Evolutionary conservation across 1,140 invertebrate genomes (phyloP).

Genomic region (Microplitis mediator): DNA sequence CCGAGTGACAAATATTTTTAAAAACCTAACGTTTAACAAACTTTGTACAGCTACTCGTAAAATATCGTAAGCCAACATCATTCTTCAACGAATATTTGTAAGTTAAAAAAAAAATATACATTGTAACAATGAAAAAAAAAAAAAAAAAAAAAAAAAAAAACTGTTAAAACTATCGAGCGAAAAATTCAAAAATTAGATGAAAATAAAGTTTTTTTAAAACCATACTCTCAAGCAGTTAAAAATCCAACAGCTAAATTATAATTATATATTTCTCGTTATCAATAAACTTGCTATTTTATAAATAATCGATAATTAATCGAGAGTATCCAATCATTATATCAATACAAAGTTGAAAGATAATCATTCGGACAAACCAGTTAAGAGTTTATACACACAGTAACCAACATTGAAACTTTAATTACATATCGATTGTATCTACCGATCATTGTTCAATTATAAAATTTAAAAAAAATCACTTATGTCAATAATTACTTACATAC

Average conservation of each 20-base stretch:
- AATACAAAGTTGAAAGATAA: neutral
- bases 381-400: neutral
- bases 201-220: too few relatives aligned
- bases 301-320: conserved; percentile 27
- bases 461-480: neutral
- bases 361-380: conserved; percentile 5
- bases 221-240: neutral
- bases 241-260: too few relatives aligned
- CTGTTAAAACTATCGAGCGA: too few relatives aligned
- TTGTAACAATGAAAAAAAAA: too few relatives aligned
- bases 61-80: too few relatives aligned
- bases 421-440: conserved; percentile 12
- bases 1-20: too few relatives aligned
- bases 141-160: too few relatives aligned
- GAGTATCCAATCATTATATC: conserved; percentile 19
- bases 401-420: conserved; percentile 14
- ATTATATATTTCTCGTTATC: neutral
- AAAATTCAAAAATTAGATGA: too few relatives aligned
- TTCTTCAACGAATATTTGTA: too few relatives aligned
- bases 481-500: neutral
- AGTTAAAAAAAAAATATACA: too few relatives aligned
- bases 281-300: neutral
- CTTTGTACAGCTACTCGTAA: too few relatives aligned
- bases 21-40: too few relatives aligned
- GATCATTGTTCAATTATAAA: neutral